A percentile compares a stretch with the other conserved stretches of the same genome.
These are phyloP conservation scores for Sepioteuthis lessoniana DNA, from an alignment of 2,888 invertebrate species.

Conservation along the genomic window DNA sequence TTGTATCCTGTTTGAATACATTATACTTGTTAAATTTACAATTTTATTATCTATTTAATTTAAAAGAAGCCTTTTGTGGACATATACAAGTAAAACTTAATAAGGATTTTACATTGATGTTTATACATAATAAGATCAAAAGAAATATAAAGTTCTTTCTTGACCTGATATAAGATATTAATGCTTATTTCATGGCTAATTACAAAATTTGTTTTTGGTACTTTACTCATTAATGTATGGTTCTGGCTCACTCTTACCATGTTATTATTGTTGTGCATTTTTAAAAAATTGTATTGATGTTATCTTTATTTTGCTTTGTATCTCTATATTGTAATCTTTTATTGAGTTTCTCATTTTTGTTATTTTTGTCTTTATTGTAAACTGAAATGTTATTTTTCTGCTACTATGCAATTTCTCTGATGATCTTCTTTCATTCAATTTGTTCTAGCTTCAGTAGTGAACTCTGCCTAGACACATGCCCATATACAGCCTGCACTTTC, in stretches of 20 bases:
- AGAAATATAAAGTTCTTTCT: too few relatives aligned
- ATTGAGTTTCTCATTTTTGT: not conserved
- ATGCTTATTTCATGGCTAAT: not conserved
- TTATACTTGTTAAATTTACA: too few relatives aligned
- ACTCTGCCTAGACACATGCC: not conserved
- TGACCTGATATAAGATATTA: too few relatives aligned
- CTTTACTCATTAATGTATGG: not conserved
- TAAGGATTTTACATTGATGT: too few relatives aligned
- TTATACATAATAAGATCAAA: too few relatives aligned
- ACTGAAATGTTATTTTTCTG: not conserved
- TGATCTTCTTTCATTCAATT: constrained; percentile 8
- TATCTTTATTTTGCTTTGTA: not conserved
- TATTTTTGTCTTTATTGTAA: constrained; percentile 8
- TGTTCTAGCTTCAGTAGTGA: constrained; percentile 2
- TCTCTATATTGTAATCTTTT: not conserved
- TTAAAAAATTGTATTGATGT: not conserved
- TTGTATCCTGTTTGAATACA: too few relatives aligned
- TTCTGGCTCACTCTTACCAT: not conserved
- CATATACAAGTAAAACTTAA: too few relatives aligned
- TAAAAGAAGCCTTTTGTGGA: too few relatives aligned
- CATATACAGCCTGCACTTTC: not conserved
- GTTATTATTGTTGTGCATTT: not conserved
- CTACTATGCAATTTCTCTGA: constrained; percentile 17
- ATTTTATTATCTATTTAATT: too few relatives aligned
- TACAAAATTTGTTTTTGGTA: not conserved